Percentiles rank a stretch among this genome's conserved stretches.
These are phyloP conservation scores for Mesocricetus auratus DNA, from an alignment of 2,113 vertebrate genomes.

Conservation along the genomic window DNA sequence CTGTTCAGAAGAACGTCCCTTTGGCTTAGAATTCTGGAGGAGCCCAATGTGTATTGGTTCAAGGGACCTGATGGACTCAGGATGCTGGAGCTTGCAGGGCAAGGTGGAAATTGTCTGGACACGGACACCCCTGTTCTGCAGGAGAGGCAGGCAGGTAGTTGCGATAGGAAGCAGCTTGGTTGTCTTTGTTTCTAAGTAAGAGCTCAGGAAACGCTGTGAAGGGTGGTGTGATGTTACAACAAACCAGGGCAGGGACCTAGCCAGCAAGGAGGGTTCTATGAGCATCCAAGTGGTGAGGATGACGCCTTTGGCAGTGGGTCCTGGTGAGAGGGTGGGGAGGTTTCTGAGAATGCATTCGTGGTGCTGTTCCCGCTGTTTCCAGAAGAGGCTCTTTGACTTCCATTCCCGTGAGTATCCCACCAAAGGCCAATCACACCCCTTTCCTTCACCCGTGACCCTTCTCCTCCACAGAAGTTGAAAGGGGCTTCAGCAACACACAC, in stretches of 20 bases:
- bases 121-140: not conserved
- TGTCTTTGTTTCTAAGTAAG: not conserved
- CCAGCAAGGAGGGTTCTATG: not conserved
- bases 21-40: not conserved
- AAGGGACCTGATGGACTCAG: not conserved
- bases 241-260: not conserved
- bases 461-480: not conserved
- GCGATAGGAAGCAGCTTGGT: not conserved
- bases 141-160: not conserved
- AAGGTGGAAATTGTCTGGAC: not conserved
- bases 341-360: not conserved
- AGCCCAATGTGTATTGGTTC: not conserved
- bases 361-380: not conserved
- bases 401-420: not conserved
- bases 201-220: not conserved
- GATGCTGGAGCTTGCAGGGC: not conserved
- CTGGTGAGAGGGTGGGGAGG: fast-evolving
- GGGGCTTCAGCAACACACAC: not conserved
- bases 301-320: not conserved
- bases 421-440: not conserved
- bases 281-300: not conserved
- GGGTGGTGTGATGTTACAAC: not conserved
- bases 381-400: not conserved
- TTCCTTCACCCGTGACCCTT: not conserved
- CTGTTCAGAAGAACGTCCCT: not conserved